phyloP scores from a whole-genome alignment of 2,888 invertebrate species.

The Gryllus longicercus region DNA sequence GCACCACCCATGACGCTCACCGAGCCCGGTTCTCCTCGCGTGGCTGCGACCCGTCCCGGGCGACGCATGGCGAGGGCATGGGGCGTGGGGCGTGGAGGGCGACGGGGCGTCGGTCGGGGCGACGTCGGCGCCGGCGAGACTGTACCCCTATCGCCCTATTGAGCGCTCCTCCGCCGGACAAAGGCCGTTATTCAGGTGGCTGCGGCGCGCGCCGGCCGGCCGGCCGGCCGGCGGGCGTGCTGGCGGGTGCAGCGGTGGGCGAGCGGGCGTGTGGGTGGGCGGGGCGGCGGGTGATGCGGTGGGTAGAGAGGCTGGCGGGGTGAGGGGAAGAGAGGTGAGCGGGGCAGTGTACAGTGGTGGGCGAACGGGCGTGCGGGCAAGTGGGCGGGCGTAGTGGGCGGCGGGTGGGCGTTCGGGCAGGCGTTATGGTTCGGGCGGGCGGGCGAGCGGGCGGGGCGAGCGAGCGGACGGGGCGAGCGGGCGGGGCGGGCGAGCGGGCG shows the following conservation, averaged over 20 bases:
- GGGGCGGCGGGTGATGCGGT: no score
- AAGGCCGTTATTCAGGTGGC: constrained; percentile 2
- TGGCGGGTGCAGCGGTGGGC: background rate
- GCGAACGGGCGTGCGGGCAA: background rate
- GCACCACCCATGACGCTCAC: no score
- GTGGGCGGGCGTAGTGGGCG: background rate
- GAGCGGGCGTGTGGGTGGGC: no score
- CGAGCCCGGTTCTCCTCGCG: no score
- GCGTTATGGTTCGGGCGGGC: background rate
- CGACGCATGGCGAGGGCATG: background rate
- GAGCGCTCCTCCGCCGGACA: background rate
- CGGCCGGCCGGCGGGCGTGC: background rate
- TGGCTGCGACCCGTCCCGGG: background rate
- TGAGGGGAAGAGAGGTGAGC: background rate
- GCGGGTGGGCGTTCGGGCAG: background rate
- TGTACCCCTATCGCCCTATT: background rate
- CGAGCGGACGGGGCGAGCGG: background rate
- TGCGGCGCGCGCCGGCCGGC: background rate
- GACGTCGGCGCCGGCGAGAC: background rate
- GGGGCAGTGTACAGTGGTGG: no score
- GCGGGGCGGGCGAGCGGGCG: background rate
- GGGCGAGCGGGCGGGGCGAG: background rate
- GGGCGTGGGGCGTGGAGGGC: background rate
- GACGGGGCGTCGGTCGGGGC: background rate
- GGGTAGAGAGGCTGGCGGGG: background rate